phyloP scores from a whole-genome alignment of 2,797 vertebrate genomes.

The Meda fulgida region DNA sequence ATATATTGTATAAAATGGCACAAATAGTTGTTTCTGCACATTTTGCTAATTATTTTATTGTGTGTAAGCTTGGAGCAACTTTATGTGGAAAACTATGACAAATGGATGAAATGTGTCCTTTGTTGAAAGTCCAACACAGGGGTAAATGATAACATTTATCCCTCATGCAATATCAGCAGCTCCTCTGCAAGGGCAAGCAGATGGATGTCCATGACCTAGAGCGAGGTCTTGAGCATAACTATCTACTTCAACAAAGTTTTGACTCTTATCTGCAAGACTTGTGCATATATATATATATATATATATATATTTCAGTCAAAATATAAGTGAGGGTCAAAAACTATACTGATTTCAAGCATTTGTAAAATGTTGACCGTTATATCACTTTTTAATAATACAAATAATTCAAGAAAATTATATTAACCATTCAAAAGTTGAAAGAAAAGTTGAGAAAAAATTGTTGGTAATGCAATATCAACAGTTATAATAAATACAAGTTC shows the following conservation, averaged over 20 bases:
- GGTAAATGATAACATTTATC: constrained; percentile 28
- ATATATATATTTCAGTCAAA: constrained; percentile 10
- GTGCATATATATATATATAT: neutral
- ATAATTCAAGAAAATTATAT: neutral
- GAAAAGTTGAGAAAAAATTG: neutral
- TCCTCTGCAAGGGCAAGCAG: constrained; percentile 74
- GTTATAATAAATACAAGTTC: neutral
- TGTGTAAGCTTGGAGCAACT: neutral
- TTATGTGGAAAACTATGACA: neutral
- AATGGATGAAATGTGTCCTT: neutral
- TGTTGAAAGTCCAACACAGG: constrained; percentile 7
- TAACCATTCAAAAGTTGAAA: neutral
- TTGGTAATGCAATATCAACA: neutral
- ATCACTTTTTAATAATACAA: neutral
- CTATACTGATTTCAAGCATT: neutral
- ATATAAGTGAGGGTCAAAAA: neutral
- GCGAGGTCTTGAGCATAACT: constrained; percentile 56
- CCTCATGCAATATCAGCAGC: constrained; percentile 62
- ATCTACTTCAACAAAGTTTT: constrained; percentile 51
- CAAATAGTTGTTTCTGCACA: neutral
- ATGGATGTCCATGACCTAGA: constrained; percentile 85
- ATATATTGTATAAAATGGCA: neutral
- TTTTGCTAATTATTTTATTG: neutral
- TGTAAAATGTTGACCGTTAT: neutral
- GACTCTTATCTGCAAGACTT: constrained; percentile 34